Evolutionary conservation across 2,113 vertebrate genomes (phyloP).

Genomic region (Eretmochelys imbricata): DNA sequence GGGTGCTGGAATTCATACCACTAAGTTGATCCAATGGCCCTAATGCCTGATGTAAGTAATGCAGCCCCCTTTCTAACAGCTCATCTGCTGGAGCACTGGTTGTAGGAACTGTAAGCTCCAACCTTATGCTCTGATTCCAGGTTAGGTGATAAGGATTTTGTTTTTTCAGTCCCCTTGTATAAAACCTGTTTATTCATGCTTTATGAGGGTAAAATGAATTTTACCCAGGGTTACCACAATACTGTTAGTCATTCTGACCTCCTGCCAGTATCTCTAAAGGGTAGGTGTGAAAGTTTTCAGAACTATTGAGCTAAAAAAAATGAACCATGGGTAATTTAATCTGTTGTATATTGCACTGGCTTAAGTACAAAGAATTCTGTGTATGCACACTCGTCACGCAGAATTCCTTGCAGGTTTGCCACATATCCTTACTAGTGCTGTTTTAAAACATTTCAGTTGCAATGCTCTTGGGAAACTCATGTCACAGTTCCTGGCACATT

Average conservation of each 20-base stretch:
- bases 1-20: neutral
- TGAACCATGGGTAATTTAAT: neutral
- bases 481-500: accelerated
- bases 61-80: neutral
- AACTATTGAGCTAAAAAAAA: neutral
- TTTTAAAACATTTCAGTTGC: accelerated
- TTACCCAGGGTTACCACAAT: neutral
- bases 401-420: neutral
- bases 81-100: neutral
- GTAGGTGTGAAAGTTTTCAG: neutral
- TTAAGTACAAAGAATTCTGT: neutral
- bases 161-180: neutral
- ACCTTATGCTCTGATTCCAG: neutral
- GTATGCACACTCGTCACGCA: neutral
- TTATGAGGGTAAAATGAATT: neutral
- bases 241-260: neutral
- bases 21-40: neutral
- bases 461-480: accelerated
- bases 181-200: neutral
- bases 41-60: neutral
- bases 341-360: neutral
- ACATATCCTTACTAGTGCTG: accelerated
- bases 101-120: neutral
- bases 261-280: neutral
- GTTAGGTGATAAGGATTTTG: neutral